phyloP scores from a whole-genome alignment of 2,113 vertebrate species.

The Leptobrachium leishanense region DNA sequence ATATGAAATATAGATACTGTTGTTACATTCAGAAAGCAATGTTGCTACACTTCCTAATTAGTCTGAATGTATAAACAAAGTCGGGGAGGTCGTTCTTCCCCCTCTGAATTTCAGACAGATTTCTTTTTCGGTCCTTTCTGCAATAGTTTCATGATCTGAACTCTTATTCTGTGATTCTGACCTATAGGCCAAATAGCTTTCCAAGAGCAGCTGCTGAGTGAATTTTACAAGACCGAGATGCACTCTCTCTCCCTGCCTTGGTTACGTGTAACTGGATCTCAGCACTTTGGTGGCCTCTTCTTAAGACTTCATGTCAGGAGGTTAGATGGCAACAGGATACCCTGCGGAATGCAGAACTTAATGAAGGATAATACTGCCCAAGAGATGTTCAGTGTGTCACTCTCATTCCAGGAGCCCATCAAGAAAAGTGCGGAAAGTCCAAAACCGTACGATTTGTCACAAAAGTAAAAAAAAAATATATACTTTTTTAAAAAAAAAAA shows the following conservation, averaged over 20 bases:
- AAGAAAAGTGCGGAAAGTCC: too few relatives aligned
- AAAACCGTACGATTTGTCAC: too few relatives aligned
- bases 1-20: too few relatives aligned
- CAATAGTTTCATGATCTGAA: not conserved
- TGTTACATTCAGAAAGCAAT: too few relatives aligned
- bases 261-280: conserved; percentile 17
- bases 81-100: not conserved
- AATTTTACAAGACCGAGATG: conserved; percentile 27
- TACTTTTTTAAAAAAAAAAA: too few relatives aligned
- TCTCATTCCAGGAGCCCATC: too few relatives aligned
- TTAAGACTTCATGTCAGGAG: conserved; percentile 17
- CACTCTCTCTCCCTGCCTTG: conserved; percentile 23
- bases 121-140: not conserved
- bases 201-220: conserved; percentile 33
- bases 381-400: too few relatives aligned
- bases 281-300: conserved; percentile 1
- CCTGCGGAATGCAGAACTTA: not conserved
- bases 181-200: conserved; percentile 30
- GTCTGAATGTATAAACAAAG: too few relatives aligned
- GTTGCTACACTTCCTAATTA: too few relatives aligned
- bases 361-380: too few relatives aligned
- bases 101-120: not conserved
- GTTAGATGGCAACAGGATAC: conserved; percentile 27
- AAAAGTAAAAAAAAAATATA: too few relatives aligned
- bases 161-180: conserved; percentile 34